Base-by-base conservation (phyloP, 1,140 invertebrate species). In the Lucilia cuprina region DNA sequence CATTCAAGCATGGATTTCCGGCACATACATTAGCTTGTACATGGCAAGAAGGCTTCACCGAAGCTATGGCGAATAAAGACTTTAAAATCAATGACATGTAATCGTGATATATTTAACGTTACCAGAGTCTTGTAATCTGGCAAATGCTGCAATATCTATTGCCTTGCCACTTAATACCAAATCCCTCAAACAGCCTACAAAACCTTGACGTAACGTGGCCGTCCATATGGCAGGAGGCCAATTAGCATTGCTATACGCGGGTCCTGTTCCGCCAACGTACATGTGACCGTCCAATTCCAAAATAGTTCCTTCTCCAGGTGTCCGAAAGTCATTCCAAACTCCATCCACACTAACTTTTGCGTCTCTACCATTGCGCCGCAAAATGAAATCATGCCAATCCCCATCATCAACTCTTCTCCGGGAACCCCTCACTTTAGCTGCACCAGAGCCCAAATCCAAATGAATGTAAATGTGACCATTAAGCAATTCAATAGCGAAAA, bases 101-200 rank as follows among this genome's bases (percentile, higher is more conserved):
- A 17, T n/a, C n/a, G 21, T 21, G 19, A 75, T n/a, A 4, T 74
- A 49, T 34, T 8, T 90, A 93, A 2, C 55, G 12, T 55, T 92
- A 96, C 96, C 96, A 50, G 95, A 96, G 92, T 98, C 96, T 92
- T 99, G 98, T 86, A 97, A 95, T 85, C 96, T 93, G 10, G 97
- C 97, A 90, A 95, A 97, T 35, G 94, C 94, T 14, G 97, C 96
- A 83, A 99, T 94, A 91, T 99, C 98, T 83, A 98, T 94, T 17
- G 96, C 94, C 86, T 97, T 95, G n/a, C 96, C 96, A 92, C 99
- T 98, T 87, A 99, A 93, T 85, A 97, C 94, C 86, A 99, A 93
- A 91, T 99, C 98, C 87, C 97, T 94, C 88, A 99, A 94, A 91
- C 98, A 99, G 4, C 98, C 99, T 2, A 99, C 97, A 89, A 96